These are phyloP conservation scores for Athalia rosae DNA, from an alignment of 2,888 invertebrate genomes.

Conservation along the genomic window DNA sequence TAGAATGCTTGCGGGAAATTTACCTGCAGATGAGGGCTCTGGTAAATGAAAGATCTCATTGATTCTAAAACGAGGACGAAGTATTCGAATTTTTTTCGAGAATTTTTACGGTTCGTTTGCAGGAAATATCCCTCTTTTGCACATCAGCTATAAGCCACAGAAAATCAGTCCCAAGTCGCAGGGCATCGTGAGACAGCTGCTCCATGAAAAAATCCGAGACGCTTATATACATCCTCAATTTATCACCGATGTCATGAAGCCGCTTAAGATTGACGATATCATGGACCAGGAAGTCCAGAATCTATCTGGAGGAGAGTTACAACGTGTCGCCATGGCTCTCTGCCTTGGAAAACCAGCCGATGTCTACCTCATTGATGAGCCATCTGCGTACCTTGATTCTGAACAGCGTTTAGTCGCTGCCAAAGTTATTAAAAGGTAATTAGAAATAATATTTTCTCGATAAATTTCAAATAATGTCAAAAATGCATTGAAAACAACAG, in stretches of 20 bases:
- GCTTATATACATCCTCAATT: slow-evolving; percentile 99
- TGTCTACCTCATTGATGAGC: slow-evolving; percentile 99
- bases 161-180: slow-evolving; percentile 99
- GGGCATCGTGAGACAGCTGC: slow-evolving; percentile 91
- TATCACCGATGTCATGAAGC: slow-evolving; percentile 99
- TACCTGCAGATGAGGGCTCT: slow-evolving; percentile 90
- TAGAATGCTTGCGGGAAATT: slow-evolving; percentile 96
- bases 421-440: slow-evolving; percentile 96
- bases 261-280: slow-evolving; percentile 96
- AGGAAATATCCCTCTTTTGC: slow-evolving; percentile 89
- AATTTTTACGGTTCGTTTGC: slow-evolving; percentile 53
- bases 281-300: slow-evolving; percentile 99
- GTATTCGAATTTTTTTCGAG: background rate
- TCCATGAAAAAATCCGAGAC: slow-evolving; percentile 98
- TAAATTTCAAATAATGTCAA: too few species aligned
- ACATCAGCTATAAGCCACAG: slow-evolving; percentile 99
- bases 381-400: slow-evolving; percentile 98
- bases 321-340: slow-evolving; percentile 95
- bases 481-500: slow-evolving; percentile 70
- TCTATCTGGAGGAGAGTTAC: slow-evolving; percentile 99
- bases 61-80: background rate
- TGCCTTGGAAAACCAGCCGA: slow-evolving; percentile 99
- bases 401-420: slow-evolving; percentile 99
- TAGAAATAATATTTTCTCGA: slow-evolving; percentile 6
- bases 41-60: slow-evolving; percentile 71